Evolutionary conservation across 2,797 vertebrate species (phyloP).

Genomic region (Macrochelys suwanniensis): DNA sequence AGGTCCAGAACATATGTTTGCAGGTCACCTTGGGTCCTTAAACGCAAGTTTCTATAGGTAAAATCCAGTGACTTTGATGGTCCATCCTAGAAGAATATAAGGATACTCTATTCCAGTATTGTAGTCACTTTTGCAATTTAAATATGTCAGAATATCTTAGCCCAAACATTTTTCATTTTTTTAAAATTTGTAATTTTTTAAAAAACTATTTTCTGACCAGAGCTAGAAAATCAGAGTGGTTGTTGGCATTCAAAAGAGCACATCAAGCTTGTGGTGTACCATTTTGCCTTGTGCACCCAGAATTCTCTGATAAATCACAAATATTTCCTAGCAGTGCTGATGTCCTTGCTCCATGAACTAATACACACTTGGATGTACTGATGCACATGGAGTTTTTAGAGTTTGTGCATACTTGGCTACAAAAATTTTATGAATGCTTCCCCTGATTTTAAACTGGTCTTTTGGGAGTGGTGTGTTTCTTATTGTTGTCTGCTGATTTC

Average conservation of each 20-base stretch:
- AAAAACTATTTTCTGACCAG: neutral
- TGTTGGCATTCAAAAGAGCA: neutral
- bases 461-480: neutral
- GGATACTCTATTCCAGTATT: neutral
- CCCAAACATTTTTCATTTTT: neutral
- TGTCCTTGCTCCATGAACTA: neutral
- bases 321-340: neutral
- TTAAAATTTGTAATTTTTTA: neutral
- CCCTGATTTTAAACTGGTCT: neutral
- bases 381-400: neutral
- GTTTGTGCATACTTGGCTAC: neutral
- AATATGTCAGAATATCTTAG: neutral
- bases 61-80: neutral
- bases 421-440: neutral
- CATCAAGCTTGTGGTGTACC: neutral
- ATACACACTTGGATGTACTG: accelerated
- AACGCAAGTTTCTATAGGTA: neutral
- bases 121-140: neutral
- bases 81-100: neutral
- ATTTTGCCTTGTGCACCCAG: neutral
- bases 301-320: neutral
- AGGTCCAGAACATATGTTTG: neutral
- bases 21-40: neutral
- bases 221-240: neutral
- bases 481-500: neutral